Conservation (phyloP, 2,797 vertebrate species). For the Argyrosomus regius region DNA sequence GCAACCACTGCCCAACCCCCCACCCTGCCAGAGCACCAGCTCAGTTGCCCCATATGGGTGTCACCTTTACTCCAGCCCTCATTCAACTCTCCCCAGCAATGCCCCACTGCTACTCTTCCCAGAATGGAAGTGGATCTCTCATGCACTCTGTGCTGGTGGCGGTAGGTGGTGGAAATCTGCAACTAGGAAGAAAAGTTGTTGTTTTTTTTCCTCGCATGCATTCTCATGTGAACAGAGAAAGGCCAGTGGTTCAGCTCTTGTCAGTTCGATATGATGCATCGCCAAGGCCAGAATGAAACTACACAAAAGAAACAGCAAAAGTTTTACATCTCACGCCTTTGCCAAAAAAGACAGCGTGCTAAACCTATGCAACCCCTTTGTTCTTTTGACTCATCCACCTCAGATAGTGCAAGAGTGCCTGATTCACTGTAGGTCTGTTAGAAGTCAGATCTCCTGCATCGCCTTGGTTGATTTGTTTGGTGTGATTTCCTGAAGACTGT, state of each 20-base stretch:
- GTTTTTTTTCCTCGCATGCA: slow-evolving; percentile 38
- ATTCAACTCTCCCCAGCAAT: slow-evolving; percentile 30
- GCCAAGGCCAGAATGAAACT: slow-evolving; percentile 73
- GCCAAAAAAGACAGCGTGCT: slow-evolving; percentile 80
- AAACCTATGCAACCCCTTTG: slow-evolving; percentile 80
- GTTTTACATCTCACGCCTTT: slow-evolving; percentile 77
- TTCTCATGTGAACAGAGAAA: slow-evolving; percentile 66
- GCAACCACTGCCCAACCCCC: slow-evolving; percentile 52
- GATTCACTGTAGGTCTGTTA: slow-evolving; percentile 75
- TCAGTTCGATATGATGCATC: slow-evolving; percentile 78
- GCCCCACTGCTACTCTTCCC: slow-evolving; percentile 53
- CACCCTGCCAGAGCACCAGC: slow-evolving; percentile 51
- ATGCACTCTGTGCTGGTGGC: slow-evolving; percentile 39
- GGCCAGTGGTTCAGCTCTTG: slow-evolving; percentile 78
- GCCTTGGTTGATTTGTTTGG: slow-evolving; percentile 79
- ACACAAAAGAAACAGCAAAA: slow-evolving; percentile 70
- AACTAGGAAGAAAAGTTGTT: slow-evolving; percentile 70
- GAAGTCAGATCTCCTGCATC: slow-evolving; percentile 79
- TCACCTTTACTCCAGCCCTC: slow-evolving; percentile 68
- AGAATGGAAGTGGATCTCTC: slow-evolving; percentile 72
- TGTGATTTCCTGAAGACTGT: slow-evolving; percentile 85
- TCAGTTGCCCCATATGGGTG: slow-evolving; percentile 72
- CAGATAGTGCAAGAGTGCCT: slow-evolving; percentile 75
- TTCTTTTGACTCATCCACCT: slow-evolving; percentile 80
- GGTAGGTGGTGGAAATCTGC: slow-evolving; percentile 68